A percentile compares a stretch with the other conserved stretches of the same genome.
Conservation (phyloP, 2,797 vertebrate genomes). For the Semotilus atromaculatus region DNA sequence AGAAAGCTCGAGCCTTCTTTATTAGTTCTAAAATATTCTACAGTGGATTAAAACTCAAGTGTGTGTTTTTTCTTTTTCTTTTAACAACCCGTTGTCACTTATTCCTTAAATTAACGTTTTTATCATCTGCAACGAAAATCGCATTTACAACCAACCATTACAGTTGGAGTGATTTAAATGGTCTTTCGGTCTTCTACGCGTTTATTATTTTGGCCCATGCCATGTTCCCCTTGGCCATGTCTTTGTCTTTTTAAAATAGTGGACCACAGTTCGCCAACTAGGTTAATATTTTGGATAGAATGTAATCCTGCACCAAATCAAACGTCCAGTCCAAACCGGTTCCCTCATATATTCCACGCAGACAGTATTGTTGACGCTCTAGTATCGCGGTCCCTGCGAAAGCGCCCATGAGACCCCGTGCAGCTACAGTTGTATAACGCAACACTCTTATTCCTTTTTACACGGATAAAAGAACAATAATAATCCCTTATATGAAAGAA, state of each 20-base stretch:
- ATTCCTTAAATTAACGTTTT: not conserved
- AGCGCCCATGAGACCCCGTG: conserved; percentile 79
- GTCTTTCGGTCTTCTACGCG: not conserved
- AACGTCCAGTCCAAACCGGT: conserved; percentile 67
- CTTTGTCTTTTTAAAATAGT: not conserved
- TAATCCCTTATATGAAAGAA: conserved; percentile 65
- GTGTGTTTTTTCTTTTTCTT: fast-evolving
- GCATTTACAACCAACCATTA: not conserved
- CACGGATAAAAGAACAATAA: conserved; percentile 62
- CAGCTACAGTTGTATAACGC: conserved; percentile 65
- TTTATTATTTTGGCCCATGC: not conserved
- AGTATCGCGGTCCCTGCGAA: conserved; percentile 73
- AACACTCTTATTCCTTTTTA: conserved; percentile 57
- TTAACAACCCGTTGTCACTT: not conserved
- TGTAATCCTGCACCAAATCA: conserved; percentile 59
- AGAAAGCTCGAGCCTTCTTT: not conserved
- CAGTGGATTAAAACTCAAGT: too few species aligned
- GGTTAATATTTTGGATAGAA: conserved; percentile 59
- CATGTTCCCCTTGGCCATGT: not conserved
- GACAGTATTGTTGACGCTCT: conserved; percentile 70
- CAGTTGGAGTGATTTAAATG: not conserved
- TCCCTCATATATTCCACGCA: conserved; percentile 67
- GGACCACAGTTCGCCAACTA: conserved; percentile 15
- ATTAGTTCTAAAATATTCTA: not conserved
- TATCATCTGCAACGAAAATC: not conserved